Conservation (phyloP, 2,797 vertebrate genomes). For the Mycteria americana region DNA sequence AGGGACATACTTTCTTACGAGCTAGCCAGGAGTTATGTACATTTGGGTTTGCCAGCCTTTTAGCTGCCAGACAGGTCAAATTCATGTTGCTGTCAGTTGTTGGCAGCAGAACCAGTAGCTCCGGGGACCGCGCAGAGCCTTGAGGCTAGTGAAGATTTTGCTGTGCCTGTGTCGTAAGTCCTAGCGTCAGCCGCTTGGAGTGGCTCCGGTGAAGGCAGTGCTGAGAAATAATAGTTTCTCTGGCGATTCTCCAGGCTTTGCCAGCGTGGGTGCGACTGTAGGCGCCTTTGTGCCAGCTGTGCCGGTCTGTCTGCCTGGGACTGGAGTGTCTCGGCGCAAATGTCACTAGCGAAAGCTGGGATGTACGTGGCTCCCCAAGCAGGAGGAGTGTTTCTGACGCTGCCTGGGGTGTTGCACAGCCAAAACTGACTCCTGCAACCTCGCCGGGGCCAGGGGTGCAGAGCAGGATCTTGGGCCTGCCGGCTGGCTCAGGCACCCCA, state of each 20-base stretch:
- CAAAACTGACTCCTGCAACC: background rate
- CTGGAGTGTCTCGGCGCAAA: background rate
- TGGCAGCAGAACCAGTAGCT: background rate
- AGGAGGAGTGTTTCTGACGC: background rate
- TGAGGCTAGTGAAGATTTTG: background rate
- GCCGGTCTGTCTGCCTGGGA: background rate
- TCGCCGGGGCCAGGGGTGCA: background rate
- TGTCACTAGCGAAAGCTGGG: background rate
- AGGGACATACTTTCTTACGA: background rate
- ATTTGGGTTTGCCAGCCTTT: slow-evolving; percentile 9
- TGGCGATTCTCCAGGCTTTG: background rate
- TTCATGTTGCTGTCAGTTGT: background rate
- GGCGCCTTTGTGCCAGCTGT: background rate
- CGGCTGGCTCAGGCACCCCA: background rate
- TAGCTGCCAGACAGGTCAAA: slow-evolving; percentile 35
- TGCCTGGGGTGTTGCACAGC: background rate
- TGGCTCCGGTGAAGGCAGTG: background rate
- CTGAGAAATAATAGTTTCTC: background rate
- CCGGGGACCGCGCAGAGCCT: background rate
- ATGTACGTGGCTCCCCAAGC: background rate
- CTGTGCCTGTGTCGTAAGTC: background rate
- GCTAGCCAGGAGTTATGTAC: background rate
- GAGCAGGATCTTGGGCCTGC: background rate
- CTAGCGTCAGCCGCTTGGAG: background rate
- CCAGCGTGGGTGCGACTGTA: background rate